phyloP scores from a whole-genome alignment of 2,888 invertebrate species.

The Barypeithes pellucidus region DNA sequence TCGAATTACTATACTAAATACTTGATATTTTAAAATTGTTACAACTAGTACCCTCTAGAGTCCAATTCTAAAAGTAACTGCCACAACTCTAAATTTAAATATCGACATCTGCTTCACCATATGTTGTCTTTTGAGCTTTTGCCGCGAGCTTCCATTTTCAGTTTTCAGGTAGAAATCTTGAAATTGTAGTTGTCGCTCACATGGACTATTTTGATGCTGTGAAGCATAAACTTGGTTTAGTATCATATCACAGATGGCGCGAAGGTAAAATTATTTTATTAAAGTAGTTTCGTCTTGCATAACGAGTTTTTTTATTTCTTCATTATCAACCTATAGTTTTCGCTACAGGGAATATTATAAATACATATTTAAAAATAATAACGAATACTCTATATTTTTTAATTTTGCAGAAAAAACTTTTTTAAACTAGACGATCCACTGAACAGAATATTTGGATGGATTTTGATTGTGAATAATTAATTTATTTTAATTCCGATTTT shows the following conservation, averaged over 20 bases:
- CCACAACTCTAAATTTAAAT: neutral
- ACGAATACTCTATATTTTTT: too few relatives aligned
- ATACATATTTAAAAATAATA: too few relatives aligned
- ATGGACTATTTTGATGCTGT: neutral
- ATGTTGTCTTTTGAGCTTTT: neutral
- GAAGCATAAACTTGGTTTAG: neutral
- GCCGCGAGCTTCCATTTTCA: neutral
- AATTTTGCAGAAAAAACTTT: too few relatives aligned
- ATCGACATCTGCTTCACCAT: neutral
- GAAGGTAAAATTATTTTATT: too few relatives aligned
- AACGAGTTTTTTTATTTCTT: too few relatives aligned
- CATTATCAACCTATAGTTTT: too few relatives aligned
- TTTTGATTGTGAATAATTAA: too few relatives aligned
- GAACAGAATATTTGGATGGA: too few relatives aligned
- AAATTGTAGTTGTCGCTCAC: neutral
- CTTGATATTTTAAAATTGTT: neutral
- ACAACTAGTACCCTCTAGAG: neutral
- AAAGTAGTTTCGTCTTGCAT: too few relatives aligned
- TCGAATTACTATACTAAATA: neutral
- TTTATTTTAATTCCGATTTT: too few relatives aligned
- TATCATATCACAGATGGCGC: conserved; percentile 2
- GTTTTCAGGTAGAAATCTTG: conserved; percentile 1
- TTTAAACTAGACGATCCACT: too few relatives aligned
- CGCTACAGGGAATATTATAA: too few relatives aligned
- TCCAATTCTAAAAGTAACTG: neutral